Conservation (phyloP, 2,888 invertebrate species). For the Cephus rjabovi region DNA sequence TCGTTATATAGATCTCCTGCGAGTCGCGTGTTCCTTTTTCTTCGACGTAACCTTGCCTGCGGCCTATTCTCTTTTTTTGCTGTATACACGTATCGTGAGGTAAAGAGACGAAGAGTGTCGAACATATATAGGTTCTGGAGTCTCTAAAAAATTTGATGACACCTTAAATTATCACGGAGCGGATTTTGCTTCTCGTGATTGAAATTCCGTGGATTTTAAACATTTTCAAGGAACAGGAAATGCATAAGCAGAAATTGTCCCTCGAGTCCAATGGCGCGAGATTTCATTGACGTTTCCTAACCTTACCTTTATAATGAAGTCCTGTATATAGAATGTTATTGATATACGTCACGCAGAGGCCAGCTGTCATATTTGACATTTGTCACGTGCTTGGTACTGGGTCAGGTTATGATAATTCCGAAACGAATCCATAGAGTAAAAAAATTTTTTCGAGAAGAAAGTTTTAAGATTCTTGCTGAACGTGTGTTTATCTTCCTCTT, state of each 20-base stretch:
- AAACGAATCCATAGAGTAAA: neutral
- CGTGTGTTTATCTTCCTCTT: neutral
- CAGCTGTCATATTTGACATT: neutral
- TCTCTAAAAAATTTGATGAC: neutral
- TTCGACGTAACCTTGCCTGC: neutral
- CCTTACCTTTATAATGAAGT: neutral
- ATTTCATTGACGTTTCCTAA: neutral
- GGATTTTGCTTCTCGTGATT: neutral
- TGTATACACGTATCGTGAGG: neutral
- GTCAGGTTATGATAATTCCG: neutral
- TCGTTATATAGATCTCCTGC: conserved; percentile 23
- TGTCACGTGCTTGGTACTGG: neutral
- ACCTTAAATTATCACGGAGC: neutral
- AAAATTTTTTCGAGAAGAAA: neutral
- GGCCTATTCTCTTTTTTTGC: neutral
- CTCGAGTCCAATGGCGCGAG: neutral
- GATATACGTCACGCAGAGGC: too few species aligned
- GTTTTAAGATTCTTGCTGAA: neutral
- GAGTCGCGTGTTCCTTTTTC: conserved; percentile 13
- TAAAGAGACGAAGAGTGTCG: neutral
- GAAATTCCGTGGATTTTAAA: neutral
- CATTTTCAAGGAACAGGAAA: neutral
- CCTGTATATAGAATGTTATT: neutral
- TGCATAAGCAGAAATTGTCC: neutral
- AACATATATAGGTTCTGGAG: neutral